Percentiles rank a stretch among this genome's conserved stretches.
These are phyloP conservation scores for Crocodylus rhombifer DNA, from an alignment of 2,797 vertebrate species.

Conservation along the genomic window DNA sequence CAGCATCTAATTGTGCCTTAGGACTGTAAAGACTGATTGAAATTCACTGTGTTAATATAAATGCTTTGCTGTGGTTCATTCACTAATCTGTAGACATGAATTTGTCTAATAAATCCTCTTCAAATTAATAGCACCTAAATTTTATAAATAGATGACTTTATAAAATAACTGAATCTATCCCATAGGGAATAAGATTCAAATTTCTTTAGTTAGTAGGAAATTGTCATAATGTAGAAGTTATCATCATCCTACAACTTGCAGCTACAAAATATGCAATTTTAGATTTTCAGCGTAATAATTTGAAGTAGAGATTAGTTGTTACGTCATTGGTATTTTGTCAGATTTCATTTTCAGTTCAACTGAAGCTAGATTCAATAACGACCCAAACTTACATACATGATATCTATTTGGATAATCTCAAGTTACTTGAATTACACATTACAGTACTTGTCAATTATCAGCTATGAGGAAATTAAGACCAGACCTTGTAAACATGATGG, in stretches of 20 bases:
- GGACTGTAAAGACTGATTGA: not conserved
- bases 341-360: constrained; percentile 13
- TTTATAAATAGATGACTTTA: not conserved
- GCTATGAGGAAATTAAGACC: constrained; percentile 5
- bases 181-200: not conserved
- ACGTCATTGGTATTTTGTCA: not conserved
- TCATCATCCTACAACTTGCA: not conserved
- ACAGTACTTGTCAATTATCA: not conserved
- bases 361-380: not conserved
- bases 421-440: not conserved
- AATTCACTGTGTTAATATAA: not conserved
- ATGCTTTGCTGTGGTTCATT: not conserved
- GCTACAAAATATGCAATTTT: not conserved
- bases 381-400: not conserved
- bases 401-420: not conserved
- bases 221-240: constrained; percentile 7
- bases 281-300: not conserved
- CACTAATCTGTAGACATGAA: not conserved
- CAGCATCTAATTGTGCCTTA: not conserved
- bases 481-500: constrained; percentile 8
- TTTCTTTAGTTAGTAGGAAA: not conserved
- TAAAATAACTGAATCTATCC: not conserved
- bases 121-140: not conserved
- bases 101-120: not conserved
- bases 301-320: constrained; percentile 1